A percentile compares a stretch with the other conserved stretches of the same genome.
Conservation (phyloP, 2,797 vertebrate genomes). For the Acanthurus tractus region DNA sequence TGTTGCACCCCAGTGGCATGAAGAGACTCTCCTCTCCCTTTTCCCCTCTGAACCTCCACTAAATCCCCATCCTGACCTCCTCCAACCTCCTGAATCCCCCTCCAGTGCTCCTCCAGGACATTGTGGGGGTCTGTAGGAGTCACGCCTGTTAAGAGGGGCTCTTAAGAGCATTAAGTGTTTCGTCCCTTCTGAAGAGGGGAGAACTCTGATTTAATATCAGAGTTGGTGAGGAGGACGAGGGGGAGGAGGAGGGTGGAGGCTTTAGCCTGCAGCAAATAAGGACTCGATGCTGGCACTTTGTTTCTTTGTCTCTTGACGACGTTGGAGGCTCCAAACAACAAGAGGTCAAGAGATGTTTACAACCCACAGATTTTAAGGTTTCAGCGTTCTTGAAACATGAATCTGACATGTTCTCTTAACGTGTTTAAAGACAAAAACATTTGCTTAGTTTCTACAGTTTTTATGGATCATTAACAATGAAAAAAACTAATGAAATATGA, state of each 20-base stretch:
- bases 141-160: conserved; percentile 92
- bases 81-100: conserved; percentile 52
- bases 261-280: conserved; percentile 86
- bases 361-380: background rate
- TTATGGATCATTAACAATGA: too few species aligned
- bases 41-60: conserved; percentile 15
- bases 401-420: background rate
- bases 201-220: conserved; percentile 88
- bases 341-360: conserved; percentile 5
- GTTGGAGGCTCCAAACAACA: conserved; percentile 44
- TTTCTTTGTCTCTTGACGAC: background rate
- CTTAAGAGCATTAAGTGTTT: conserved; percentile 92
- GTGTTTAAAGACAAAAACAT: background rate
- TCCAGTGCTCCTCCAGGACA: conserved; percentile 70
- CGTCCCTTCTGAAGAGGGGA: conserved; percentile 89
- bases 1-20: conserved; percentile 33
- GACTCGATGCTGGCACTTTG: conserved; percentile 84
- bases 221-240: conserved; percentile 76
- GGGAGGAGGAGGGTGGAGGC: conserved; percentile 83
- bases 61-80: conserved; percentile 50
- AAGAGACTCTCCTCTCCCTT: conserved; percentile 24
- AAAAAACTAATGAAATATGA: too few species aligned
- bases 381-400: background rate
- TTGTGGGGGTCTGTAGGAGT: conserved; percentile 88
- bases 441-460: too few species aligned